Base-by-base conservation (phyloP, 2,113 vertebrate species). In the Tetrao urogallus region DNA sequence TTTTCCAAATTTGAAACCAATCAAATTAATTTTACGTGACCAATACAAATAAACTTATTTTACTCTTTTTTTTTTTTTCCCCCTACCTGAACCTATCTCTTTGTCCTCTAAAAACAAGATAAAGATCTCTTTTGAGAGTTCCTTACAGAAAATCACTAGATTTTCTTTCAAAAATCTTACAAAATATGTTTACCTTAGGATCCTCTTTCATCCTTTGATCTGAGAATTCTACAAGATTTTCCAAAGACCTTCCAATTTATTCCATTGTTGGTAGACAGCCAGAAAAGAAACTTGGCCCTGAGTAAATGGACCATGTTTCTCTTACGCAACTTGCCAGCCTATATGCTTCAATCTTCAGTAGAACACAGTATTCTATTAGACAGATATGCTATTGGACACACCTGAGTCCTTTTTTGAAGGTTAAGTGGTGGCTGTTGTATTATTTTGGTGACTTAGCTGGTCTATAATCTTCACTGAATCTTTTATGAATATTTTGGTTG, bases 311-410 rank as follows among this genome's bases (percentile, higher is more conserved):
- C 16, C 21, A 4, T 36, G 13, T 19, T 48, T 56, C 9, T 73
- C 34, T 73, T 20, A 28, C 30, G 4, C 30, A n/a, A 63, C 40
- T 77, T 66, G 38, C 18, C 66, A 86, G 18, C 16, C 12, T 52
- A 3, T 8, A 1, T 34, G 28, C n/a, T 81, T 71, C 54, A 8
- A 11, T 45, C 6, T 63, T 64, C 32, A 73, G 16, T 40, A 58
- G 70, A 74, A 11, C 28, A 24, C 12, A n/a, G 8, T 47, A 47
- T 36, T 52, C 18, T 40, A 12, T 2, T 5, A 60, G 6, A 17
- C 3, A 6, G 36, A 36, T 5, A 3, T 1, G 1, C 7, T 64
- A 58, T n/a, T 0, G 1, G 50, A 42, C 11, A 4, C 11, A 76
- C 3, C 17, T 63, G n/a, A 50, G 15, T 21, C n/a, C 17, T 69